These are phyloP conservation scores for Daboia siamensis DNA, from an alignment of 2,113 vertebrate genomes.

Conservation along the genomic window DNA sequence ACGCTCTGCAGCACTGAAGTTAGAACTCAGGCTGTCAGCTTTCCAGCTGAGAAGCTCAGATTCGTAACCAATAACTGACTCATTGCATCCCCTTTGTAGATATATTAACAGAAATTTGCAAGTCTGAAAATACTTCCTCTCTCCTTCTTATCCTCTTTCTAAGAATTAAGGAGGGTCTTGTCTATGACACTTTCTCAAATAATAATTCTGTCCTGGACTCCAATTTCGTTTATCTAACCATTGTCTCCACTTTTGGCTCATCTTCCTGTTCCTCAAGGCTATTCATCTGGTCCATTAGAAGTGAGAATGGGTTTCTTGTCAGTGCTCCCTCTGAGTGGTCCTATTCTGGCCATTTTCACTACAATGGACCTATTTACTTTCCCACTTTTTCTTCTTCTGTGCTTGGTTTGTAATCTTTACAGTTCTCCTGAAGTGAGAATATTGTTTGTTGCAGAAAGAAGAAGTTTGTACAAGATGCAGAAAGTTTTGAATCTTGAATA, in stretches of 20 bases:
- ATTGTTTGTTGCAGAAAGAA: neutral
- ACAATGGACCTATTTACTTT: neutral
- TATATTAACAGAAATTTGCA: neutral
- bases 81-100: neutral
- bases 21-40: too few relatives aligned
- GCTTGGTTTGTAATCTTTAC: neutral
- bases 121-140: neutral
- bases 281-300: neutral
- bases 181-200: neutral
- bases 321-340: neutral
- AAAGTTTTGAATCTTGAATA: neutral
- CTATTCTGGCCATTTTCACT: neutral
- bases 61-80: too few relatives aligned
- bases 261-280: neutral
- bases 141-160: neutral
- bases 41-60: too few relatives aligned
- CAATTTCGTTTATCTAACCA: neutral
- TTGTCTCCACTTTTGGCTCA: neutral
- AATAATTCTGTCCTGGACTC: neutral
- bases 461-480: neutral
- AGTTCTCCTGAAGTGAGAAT: neutral
- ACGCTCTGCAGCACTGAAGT: too few relatives aligned
- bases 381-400: neutral
- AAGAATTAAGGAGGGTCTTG: neutral
- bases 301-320: neutral